Conservation (phyloP, 64 coral and sea anemone species). For the Anthopleura sola region DNA sequence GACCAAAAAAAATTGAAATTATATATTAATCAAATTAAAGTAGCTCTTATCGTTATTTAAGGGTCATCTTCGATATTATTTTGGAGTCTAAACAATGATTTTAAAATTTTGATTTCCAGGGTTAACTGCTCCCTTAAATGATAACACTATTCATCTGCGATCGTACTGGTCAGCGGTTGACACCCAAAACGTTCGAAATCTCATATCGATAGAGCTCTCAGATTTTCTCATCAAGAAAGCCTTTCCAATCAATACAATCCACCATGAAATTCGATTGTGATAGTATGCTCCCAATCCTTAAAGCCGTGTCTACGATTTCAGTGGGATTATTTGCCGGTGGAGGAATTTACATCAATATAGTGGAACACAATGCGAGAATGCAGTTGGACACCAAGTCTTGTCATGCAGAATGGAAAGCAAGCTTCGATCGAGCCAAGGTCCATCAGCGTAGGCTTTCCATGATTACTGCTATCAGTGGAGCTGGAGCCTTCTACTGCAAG, state of each 20-base stretch:
- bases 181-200: neutral
- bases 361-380: conserved; percentile 78
- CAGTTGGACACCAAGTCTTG: conserved; percentile 34
- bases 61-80: no score
- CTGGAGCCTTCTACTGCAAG: conserved; percentile 76
- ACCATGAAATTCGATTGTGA: conserved; percentile 76
- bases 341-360: conserved; percentile 62
- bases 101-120: no score
- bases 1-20: no score
- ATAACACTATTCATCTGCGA: neutral
- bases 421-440: conserved; percentile 77
- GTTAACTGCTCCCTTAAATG: no score
- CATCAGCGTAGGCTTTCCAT: conserved; percentile 55
- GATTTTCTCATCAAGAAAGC: neutral
- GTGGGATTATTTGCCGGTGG: conserved; percentile 61
- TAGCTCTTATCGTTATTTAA: no score
- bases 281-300: conserved; percentile 45
- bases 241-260: neutral
- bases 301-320: conserved; percentile 56
- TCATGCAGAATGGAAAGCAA: conserved; percentile 81
- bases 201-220: neutral
- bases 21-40: no score
- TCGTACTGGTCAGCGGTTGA: neutral
- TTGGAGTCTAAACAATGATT: no score
- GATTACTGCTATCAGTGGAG: conserved; percentile 29